Evolutionary conservation across 2,113 vertebrate genomes (phyloP), one percentile per base, ranked within the genome.

Genomic region (Etia nguti): DNA sequence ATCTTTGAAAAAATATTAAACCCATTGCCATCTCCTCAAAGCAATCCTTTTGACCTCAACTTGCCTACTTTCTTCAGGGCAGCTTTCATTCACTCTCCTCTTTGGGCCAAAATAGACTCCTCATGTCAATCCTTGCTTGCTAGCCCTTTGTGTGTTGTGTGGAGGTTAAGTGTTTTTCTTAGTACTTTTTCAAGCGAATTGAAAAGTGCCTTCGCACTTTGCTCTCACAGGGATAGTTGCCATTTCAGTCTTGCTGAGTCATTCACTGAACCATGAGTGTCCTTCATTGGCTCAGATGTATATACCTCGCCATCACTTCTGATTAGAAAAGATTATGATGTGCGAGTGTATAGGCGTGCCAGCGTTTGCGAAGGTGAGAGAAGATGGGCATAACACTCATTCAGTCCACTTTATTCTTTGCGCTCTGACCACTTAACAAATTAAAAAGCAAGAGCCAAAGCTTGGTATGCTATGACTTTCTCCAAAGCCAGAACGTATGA

Each of bases 121-220:
- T 87, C 46, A 10, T 87, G 89, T 86, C 82, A 85, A 79, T 92
- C 87, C 57, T 83, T 16, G 75, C 90, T 50, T 60, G 81, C 82
- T 75, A 81, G 81, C 55, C 46, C 80, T 86, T 88, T 84, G 80
- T 87, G 82, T 84, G 85, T 84, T 89, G 90, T 89, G 86, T 87
- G 41, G 80, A 86, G 90, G 93, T 94, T 95, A 94, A 95, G 94
- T 95, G 94, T 94, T 93, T 94, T 94, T 91, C 92, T 91, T 84
- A 86, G 90, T 94, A 92, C 77, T 93, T 93, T 34, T 93, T 87
- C 83, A 80, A 87, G 59, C 62, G 54, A 88, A 90, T 86, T 93
- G 92, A 92, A 89, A 94, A 95, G 91, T 90, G 90, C 92, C 87
- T 92, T 92, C 13, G 38, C 90, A 92, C 90, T 88, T 86, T 6